A percentile compares a stretch with the other conserved stretches of the same genome.
Evolutionary conservation across 1,140 invertebrate species (phyloP).

Genomic region (Plutomurus gul): DNA sequence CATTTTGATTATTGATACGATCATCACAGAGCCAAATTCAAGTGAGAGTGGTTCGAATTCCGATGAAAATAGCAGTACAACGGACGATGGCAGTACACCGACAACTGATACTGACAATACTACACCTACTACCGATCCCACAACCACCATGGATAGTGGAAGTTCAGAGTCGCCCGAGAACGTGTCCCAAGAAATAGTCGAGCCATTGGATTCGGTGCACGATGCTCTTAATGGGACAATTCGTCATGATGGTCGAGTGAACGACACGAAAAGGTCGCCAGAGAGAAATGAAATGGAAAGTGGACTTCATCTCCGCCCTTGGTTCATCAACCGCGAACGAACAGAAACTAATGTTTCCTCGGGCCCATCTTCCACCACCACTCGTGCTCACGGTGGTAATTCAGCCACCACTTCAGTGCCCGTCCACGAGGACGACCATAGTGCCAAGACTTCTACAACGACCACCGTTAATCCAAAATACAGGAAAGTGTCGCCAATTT

Average conservation of each 20-base stretch:
- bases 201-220: neutral
- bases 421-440: neutral
- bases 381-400: neutral
- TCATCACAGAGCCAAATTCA: neutral
- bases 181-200: neutral
- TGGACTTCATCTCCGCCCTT: constrained; percentile 9
- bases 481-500: neutral
- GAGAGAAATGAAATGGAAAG: constrained; percentile 11
- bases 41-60: neutral
- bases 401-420: neutral
- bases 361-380: neutral
- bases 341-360: neutral
- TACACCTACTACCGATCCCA: neutral
- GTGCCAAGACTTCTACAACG: neutral
- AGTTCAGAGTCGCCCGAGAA: neutral
- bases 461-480: neutral
- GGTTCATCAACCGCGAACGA: constrained; percentile 1
- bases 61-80: neutral
- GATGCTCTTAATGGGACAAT: constrained; percentile 6
- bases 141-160: neutral
- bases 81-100: neutral
- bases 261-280: neutral
- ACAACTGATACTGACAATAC: neutral
- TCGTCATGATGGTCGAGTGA: constrained; percentile 2
- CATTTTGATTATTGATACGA: neutral